Evolutionary conservation across 2,888 invertebrate species (phyloP).

Genomic region (Quadriops clusia): DNA sequence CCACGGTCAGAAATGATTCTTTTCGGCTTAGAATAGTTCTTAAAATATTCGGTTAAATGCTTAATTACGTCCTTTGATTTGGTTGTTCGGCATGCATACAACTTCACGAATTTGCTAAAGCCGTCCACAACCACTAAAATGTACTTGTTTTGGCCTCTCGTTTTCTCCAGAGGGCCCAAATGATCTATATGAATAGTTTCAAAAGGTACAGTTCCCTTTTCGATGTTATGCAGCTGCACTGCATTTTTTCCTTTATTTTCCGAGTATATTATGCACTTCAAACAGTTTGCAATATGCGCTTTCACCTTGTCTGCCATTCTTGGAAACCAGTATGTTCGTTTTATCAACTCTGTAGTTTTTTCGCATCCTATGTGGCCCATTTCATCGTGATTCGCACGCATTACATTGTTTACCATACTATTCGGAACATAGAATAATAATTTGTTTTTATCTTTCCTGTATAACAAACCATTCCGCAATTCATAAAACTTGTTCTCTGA

Average conservation of each 20-base stretch:
- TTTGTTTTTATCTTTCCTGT: constrained; percentile 9
- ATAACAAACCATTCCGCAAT: constrained; percentile 9
- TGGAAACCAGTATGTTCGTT: constrained; percentile 25
- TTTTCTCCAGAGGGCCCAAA: constrained; percentile 19
- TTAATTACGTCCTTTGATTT: constrained; percentile 15
- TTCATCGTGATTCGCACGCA: constrained; percentile 21
- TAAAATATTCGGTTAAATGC: constrained; percentile 16
- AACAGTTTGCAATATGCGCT: constrained; percentile 20
- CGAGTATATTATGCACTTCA: constrained; percentile 22
- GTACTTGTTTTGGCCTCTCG: constrained; percentile 13
- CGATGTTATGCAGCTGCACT: constrained; percentile 20
- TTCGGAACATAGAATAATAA: constrained; percentile 17
- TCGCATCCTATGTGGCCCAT: constrained; percentile 24
- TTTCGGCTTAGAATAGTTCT: constrained; percentile 15
- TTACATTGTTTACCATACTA: constrained; percentile 18
- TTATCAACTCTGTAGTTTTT: constrained; percentile 21
- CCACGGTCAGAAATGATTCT: constrained; percentile 22
- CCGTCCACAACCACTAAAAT: constrained; percentile 21
- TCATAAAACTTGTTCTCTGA: constrained; percentile 11
- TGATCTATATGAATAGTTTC: constrained; percentile 23
- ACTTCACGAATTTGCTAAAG: constrained; percentile 22
- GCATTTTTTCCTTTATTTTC: constrained; percentile 17
- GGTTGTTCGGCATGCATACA: constrained; percentile 18
- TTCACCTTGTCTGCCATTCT: constrained; percentile 20
- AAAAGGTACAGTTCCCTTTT: constrained; percentile 21